Percentiles rank a stretch among this genome's conserved stretches.
These are phyloP conservation scores for Crocidura indochinensis DNA, from an alignment of 2,797 vertebrate genomes.

Conservation along the genomic window DNA sequence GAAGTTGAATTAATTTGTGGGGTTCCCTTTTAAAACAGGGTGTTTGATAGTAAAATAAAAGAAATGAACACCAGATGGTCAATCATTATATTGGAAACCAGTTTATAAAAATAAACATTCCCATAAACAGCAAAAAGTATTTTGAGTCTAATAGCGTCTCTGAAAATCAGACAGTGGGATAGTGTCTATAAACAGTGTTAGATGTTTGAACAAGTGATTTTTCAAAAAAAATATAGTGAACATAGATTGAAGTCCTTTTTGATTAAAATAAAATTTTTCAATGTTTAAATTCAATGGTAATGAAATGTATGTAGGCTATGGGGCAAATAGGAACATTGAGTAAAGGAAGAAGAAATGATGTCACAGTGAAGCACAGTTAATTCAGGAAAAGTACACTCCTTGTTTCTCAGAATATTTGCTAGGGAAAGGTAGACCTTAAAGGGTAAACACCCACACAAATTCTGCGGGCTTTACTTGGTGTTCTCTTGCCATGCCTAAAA, in stretches of 20 bases:
- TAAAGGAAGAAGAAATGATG: conserved; percentile 78
- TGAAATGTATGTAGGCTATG: conserved; percentile 78
- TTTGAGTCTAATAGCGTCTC: conserved; percentile 43
- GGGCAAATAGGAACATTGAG: conserved; percentile 68
- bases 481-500: conserved; percentile 49
- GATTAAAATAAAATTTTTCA: conserved; percentile 75
- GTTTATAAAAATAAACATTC: conserved; percentile 50
- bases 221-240: conserved; percentile 58
- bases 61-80: conserved; percentile 17
- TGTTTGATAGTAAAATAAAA: conserved; percentile 67
- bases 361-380: conserved; percentile 68
- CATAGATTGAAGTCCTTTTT: conserved; percentile 64
- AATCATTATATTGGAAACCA: conserved; percentile 46
- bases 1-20: conserved; percentile 32
- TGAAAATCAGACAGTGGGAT: conserved; percentile 49
- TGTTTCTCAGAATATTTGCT: conserved; percentile 81
- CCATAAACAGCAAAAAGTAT: not conserved
- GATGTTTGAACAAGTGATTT: conserved; percentile 56
- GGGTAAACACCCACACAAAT: conserved; percentile 62
- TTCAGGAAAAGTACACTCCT: conserved; percentile 70
- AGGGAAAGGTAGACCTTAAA: conserved; percentile 77
- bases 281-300: conserved; percentile 76
- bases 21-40: conserved; percentile 40
- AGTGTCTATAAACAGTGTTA: conserved; percentile 25
- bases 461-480: conserved; percentile 61